Conservation (phyloP, 1,140 invertebrate species). For the Drosophila lacertosa region DNA sequence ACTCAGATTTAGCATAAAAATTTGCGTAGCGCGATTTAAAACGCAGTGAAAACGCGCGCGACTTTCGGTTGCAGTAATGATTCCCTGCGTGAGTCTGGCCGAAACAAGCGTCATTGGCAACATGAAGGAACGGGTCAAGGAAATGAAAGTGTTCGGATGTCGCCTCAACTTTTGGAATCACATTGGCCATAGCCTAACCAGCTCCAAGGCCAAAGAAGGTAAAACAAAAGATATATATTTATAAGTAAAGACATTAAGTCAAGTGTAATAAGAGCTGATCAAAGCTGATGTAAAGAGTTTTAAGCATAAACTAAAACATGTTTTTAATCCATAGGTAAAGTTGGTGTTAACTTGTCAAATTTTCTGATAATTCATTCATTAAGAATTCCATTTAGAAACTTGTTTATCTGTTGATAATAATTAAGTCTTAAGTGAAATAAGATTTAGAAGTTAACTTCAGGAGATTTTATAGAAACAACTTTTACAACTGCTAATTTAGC, state of each 20-base stretch:
- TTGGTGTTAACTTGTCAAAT: no score
- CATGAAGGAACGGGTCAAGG: slow-evolving; percentile 84
- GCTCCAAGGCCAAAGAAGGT: slow-evolving; percentile 83
- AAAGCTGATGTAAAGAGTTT: no score
- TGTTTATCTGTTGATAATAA: no score
- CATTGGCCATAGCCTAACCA: slow-evolving; percentile 81
- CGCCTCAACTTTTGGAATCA: slow-evolving; percentile 84
- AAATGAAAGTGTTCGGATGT: slow-evolving; percentile 84
- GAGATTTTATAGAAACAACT: no score
- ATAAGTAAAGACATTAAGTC: neutral
- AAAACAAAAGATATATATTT: slow-evolving; percentile 26
- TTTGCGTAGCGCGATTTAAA: slow-evolving; percentile 20
- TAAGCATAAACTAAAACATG: no score
- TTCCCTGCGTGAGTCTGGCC: slow-evolving; percentile 84
- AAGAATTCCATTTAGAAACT: no score
- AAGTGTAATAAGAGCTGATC: neutral
- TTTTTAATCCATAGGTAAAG: no score
- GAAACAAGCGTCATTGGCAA: slow-evolving; percentile 84
- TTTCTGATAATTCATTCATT: no score
- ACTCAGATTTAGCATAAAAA: slow-evolving; percentile 20
- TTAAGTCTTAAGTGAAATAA: no score
- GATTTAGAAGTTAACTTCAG: no score
- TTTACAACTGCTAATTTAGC: no score
- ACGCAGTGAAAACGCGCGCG: slow-evolving; percentile 26
- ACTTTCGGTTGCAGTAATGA: slow-evolving; percentile 65